Evolutionary conservation across 2,113 vertebrate genomes (phyloP).

Genomic region (Tragelaphus buxtoni): DNA sequence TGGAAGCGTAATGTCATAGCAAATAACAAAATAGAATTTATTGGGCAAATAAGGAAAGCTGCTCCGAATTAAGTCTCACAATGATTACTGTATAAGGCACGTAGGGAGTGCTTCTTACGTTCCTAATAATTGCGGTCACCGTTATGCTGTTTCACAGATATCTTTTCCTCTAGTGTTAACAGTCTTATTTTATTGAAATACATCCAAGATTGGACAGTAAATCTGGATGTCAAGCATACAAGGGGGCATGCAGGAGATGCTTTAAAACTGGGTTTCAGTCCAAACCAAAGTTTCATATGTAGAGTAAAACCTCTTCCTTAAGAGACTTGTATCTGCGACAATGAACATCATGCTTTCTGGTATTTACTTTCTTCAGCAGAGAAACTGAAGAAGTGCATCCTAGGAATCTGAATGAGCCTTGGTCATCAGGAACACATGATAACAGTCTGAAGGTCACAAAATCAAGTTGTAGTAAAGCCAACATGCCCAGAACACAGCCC

Average conservation of each 20-base stretch:
- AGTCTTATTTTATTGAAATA: neutral
- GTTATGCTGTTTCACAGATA: neutral
- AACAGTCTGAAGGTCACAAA: neutral
- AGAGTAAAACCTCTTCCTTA: neutral
- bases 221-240: neutral
- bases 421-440: neutral
- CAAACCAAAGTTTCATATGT: neutral
- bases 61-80: neutral
- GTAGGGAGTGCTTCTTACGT: neutral
- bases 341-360: neutral
- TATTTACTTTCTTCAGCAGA: neutral
- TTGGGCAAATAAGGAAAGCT: neutral
- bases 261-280: neutral
- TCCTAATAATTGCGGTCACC: neutral
- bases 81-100: neutral
- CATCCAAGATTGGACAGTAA: neutral
- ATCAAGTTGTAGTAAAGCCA: neutral
- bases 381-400: neutral
- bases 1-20: slow-evolving; percentile 47
- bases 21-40: slow-evolving; percentile 28
- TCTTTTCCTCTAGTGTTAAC: neutral
- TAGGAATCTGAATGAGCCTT: neutral
- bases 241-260: neutral
- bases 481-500: accelerated
- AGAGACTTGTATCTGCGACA: neutral